These are phyloP conservation scores for Bovichtus diacanthus DNA, from an alignment of 2,797 vertebrate genomes.

Conservation along the genomic window DNA sequence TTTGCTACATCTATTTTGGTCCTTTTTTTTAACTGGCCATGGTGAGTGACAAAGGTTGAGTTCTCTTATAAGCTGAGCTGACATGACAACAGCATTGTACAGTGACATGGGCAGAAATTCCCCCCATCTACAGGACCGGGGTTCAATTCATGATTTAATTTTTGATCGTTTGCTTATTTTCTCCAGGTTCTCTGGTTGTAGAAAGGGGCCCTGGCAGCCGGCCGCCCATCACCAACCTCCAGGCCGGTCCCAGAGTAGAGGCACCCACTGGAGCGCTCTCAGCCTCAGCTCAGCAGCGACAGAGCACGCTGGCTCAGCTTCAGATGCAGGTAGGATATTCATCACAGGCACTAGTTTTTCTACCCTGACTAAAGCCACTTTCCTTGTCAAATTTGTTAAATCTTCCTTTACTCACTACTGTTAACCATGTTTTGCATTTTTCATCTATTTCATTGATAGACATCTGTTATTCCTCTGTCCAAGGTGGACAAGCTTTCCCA, in stretches of 20 bases:
- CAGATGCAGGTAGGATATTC: constrained; percentile 84
- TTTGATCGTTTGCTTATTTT: not conserved
- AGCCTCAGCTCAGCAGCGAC: constrained; percentile 80
- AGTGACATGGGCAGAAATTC: not conserved
- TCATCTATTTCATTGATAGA: not conserved
- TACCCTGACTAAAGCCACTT: not conserved
- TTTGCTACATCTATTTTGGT: not conserved
- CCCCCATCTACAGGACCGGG: not conserved
- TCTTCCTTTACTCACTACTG: not conserved
- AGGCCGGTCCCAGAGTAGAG: constrained; percentile 74
- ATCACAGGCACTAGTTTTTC: not conserved
- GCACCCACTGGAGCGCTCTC: constrained; percentile 60
- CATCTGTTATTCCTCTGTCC: constrained; percentile 47
- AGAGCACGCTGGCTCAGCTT: constrained; percentile 86
- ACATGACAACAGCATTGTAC: not conserved
- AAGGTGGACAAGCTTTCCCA: constrained; percentile 88
- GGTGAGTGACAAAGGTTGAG: not conserved
- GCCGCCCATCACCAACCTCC: constrained; percentile 73
- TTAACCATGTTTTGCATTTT: not conserved
- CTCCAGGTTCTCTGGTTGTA: constrained; percentile 83
- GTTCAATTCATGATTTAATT: not conserved
- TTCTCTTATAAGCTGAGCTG: not conserved
- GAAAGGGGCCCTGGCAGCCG: constrained; percentile 76
- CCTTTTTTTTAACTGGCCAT: not conserved
- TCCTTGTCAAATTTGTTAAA: not conserved